phyloP scores from a whole-genome alignment of 2,888 invertebrate genomes.

The Cosmopolites sordidus region DNA sequence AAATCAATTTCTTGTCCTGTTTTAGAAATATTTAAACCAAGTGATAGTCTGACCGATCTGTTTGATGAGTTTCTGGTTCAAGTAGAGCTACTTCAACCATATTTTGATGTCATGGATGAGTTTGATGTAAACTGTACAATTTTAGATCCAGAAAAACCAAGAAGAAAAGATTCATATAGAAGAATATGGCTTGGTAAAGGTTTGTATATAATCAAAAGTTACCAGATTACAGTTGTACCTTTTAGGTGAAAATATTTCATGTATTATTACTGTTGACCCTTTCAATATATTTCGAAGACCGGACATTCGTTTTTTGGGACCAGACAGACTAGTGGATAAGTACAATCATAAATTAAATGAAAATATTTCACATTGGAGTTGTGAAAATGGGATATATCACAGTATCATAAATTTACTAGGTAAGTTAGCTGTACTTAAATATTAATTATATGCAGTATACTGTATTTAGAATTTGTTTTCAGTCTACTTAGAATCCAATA shows the following conservation, averaged over 20 bases:
- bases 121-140: slow-evolving; percentile 45
- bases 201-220: slow-evolving; percentile 7
- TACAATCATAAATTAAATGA: slow-evolving; percentile 38
- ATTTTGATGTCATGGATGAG: slow-evolving; percentile 47
- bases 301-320: slow-evolving; percentile 47
- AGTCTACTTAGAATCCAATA: not conserved
- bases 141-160: slow-evolving; percentile 46
- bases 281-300: slow-evolving; percentile 40
- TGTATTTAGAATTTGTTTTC: not conserved
- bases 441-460: not conserved
- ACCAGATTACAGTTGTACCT: too few relatives aligned
- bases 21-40: slow-evolving; percentile 15
- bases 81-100: slow-evolving; percentile 41
- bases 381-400: slow-evolving; percentile 34
- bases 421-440: slow-evolving; percentile 20
- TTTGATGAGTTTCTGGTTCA: slow-evolving; percentile 38
- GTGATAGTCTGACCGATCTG: slow-evolving; percentile 35
- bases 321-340: slow-evolving; percentile 38
- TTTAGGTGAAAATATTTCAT: slow-evolving; percentile 43
- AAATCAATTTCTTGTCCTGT: not conserved
- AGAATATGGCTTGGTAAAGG: slow-evolving; percentile 45
- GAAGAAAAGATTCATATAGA: slow-evolving; percentile 41
- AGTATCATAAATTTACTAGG: slow-evolving; percentile 45
- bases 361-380: slow-evolving; percentile 45
- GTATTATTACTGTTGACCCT: slow-evolving; percentile 45